These are phyloP conservation scores for Vombatus ursinus DNA, from an alignment of 2,113 vertebrate species.

Conservation along the genomic window DNA sequence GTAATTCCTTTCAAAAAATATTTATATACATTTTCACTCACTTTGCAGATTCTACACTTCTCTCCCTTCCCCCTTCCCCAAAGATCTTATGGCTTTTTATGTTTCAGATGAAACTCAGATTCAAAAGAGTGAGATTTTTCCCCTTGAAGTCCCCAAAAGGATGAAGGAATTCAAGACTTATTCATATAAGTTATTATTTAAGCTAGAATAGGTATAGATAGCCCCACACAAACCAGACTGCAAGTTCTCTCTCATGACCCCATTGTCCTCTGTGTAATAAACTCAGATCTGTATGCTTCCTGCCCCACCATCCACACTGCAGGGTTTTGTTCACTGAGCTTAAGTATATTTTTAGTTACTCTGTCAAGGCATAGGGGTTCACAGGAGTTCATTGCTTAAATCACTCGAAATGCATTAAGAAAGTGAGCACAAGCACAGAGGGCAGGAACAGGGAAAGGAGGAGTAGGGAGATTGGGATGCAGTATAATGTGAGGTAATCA, in stretches of 20 bases:
- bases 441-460: neutral
- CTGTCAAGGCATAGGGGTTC: neutral
- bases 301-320: neutral
- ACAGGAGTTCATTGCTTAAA: conserved; percentile 31
- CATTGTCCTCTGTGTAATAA: conserved; percentile 5
- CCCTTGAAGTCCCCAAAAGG: neutral
- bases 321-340: conserved; percentile 48
- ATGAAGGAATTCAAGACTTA: neutral
- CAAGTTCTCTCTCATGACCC: conserved; percentile 49
- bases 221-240: conserved; percentile 35
- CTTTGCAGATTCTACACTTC: neutral
- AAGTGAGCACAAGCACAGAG: neutral
- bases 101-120: neutral
- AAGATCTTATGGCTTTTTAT: neutral
- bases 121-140: neutral
- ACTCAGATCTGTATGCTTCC: conserved; percentile 13
- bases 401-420: neutral
- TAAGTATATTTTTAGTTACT: conserved; percentile 28
- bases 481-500: neutral
- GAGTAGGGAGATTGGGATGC: neutral
- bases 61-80: neutral
- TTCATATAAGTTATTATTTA: neutral
- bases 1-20: neutral
- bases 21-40: neutral
- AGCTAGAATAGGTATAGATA: neutral